Evolutionary conservation across 2,888 invertebrate genomes (phyloP), one percentile per base, ranked within the genome.

Genomic region (Rugalucina vietnamica): DNA sequence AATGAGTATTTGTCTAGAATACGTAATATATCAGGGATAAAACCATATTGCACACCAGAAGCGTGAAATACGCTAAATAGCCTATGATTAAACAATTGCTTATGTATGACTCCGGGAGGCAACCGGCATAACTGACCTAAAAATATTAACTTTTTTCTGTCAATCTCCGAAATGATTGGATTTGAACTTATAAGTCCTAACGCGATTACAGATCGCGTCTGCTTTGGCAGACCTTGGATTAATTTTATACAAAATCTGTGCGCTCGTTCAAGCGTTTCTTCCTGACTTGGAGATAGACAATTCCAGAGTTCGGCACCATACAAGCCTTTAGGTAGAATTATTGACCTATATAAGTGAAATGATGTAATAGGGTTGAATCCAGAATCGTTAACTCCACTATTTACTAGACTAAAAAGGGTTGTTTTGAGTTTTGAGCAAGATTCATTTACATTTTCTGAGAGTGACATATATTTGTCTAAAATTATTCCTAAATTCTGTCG

Each of bases 301-400:
- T 18, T n/a, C 76, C 76, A 76, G 18, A 69, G n/a, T 69, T 76
- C 69, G n/a, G 43, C 43, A 4, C 76, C 76, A 69, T 76, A 76
- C 34, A 76, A 29, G 1, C 69, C 76, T 32, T 69, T 69, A 14
- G 76, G 76, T 39, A 36, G 69, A 29, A 76, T 69, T 1, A 69
- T n/a, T 21, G 76, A 43, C 0, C 69, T 65, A 43, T 69, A 76
- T 29, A 76, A 43, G 10, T 3, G 37, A 21, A 10, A 21, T n/a
- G 39, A 27, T 27, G 76, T 69, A 8, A 49, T 14, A 12, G 76
- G 76, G 37, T 49, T 76, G 18, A 76, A 14, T 18, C 36, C 37
- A 21, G 39, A 29, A 8, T 32, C 43, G 21, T 24, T 8, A 8
- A 76, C 5, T 12, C 65, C 76, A 69, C 69, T 57, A n/a, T 43